A percentile compares a stretch with the other conserved stretches of the same genome.
Evolutionary conservation across 2,797 vertebrate genomes (phyloP).

Genomic region (Peromyscus eremicus): DNA sequence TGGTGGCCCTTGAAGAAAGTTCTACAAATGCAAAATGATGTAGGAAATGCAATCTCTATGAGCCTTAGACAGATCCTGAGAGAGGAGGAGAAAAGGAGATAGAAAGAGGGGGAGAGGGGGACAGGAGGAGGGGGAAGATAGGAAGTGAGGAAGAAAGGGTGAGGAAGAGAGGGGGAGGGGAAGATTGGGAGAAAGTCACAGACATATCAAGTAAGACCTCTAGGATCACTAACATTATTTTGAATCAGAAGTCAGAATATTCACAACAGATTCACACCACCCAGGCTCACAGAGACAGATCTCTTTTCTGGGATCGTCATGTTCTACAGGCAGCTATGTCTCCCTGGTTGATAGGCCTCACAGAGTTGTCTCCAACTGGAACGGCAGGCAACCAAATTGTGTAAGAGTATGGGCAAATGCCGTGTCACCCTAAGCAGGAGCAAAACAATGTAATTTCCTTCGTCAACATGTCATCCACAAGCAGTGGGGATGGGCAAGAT

Average conservation of each 20-base stretch:
- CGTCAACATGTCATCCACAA: neutral
- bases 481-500: neutral
- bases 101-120: neutral
- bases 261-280: neutral
- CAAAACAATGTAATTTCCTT: neutral
- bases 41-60: neutral
- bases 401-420: neutral
- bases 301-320: neutral
- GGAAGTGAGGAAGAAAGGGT: neutral
- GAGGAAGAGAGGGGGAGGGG: neutral
- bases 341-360: neutral
- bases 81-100: neutral
- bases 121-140: neutral
- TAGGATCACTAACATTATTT: neutral
- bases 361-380: conserved; percentile 6
- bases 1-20: conserved; percentile 27
- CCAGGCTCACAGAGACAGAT: neutral
- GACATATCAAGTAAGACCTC: neutral
- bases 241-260: conserved; percentile 39
- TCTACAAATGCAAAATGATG: conserved; percentile 53
- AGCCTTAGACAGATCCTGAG: neutral
- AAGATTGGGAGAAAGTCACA: neutral
- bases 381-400: neutral
- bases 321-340: neutral
- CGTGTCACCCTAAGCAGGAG: neutral